phyloP scores from a whole-genome alignment of 2,888 invertebrate genomes.

The Germaria angustata region DNA sequence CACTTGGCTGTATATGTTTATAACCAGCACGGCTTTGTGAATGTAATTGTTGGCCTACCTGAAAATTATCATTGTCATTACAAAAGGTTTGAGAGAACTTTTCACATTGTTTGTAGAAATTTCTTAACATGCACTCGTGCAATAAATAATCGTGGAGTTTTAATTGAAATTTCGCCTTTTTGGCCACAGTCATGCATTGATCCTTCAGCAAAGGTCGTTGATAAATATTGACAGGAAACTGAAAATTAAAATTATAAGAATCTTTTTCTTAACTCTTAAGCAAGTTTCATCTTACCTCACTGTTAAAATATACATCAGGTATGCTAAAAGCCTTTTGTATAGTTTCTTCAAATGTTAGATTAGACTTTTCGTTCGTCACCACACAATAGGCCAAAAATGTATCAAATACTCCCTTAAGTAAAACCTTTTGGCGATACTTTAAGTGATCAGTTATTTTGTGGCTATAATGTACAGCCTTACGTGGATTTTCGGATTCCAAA shows the following conservation, averaged over 20 bases:
- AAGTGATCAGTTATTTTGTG: slow-evolving; percentile 71
- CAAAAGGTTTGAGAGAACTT: slow-evolving; percentile 69
- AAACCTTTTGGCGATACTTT: slow-evolving; percentile 69
- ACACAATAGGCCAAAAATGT: slow-evolving; percentile 72
- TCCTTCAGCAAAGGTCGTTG: slow-evolving; percentile 68
- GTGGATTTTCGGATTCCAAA: slow-evolving; percentile 69
- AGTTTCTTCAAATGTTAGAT: slow-evolving; percentile 67
- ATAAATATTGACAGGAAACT: slow-evolving; percentile 51
- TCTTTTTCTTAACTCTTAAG: not conserved
- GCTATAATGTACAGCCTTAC: slow-evolving; percentile 71
- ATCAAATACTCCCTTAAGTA: slow-evolving; percentile 72
- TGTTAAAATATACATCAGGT: slow-evolving; percentile 69
- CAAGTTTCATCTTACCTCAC: slow-evolving; percentile 25
- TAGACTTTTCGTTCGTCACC: slow-evolving; percentile 63
- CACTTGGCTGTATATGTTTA: slow-evolving; percentile 67
- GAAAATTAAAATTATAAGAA: not conserved
- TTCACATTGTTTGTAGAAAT: slow-evolving; percentile 71
- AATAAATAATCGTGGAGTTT: slow-evolving; percentile 72
- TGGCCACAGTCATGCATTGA: slow-evolving; percentile 67
- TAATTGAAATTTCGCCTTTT: slow-evolving; percentile 70
- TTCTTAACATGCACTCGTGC: slow-evolving; percentile 71
- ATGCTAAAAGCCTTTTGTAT: slow-evolving; percentile 68
- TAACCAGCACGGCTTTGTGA: slow-evolving; percentile 67
- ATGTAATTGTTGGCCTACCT: slow-evolving; percentile 71
- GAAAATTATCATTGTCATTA: slow-evolving; percentile 68